Percentiles rank a stretch among this genome's conserved stretches.
Evolutionary conservation across 2,113 vertebrate species (phyloP).

Genomic region (Lepidothrix coronata): DNA sequence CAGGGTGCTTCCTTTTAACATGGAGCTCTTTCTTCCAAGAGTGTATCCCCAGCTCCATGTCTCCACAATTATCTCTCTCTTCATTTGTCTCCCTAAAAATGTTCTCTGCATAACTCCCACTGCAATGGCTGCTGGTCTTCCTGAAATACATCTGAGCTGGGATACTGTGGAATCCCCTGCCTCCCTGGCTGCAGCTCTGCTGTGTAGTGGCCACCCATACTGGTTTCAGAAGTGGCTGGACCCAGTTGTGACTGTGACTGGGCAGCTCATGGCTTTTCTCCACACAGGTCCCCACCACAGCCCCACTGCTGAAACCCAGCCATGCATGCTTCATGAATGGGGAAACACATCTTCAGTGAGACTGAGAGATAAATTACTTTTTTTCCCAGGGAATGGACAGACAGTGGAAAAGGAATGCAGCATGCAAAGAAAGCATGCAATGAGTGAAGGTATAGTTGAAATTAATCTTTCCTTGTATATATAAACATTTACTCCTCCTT

Average conservation of each 20-base stretch:
- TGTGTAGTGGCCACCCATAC: not conserved
- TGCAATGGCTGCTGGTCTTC: not conserved
- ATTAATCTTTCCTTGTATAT: not conserved
- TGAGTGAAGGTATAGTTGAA: not conserved
- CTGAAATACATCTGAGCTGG: not conserved
- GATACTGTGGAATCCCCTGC: not conserved
- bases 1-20: not conserved
- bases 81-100: not conserved
- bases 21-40: not conserved
- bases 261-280: not conserved
- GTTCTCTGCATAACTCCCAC: not conserved
- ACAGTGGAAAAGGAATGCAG: not conserved
- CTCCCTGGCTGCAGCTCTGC: not conserved
- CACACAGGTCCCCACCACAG: not conserved
- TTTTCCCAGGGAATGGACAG: not conserved
- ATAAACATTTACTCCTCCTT: not conserved
- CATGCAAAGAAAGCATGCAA: accelerated
- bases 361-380: not conserved
- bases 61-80: not conserved
- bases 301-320: not conserved
- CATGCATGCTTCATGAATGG: no score
- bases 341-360: not conserved
- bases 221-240: not conserved
- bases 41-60: not conserved
- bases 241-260: not conserved